These are phyloP conservation scores for Xestia xanthographa DNA, from an alignment of 2,888 invertebrate species.

Conservation along the genomic window DNA sequence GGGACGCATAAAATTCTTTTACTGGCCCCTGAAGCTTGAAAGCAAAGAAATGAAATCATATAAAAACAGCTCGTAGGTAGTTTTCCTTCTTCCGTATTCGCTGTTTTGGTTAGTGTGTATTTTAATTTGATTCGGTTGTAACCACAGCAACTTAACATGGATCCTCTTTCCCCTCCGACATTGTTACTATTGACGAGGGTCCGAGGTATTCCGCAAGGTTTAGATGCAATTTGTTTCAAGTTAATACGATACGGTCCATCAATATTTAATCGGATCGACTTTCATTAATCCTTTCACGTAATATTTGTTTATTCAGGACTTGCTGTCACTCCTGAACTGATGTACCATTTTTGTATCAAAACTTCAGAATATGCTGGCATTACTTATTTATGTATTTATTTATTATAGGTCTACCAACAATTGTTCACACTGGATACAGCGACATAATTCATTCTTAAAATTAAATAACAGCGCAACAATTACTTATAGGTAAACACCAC, in stretches of 20 bases:
- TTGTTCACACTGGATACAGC: too few relatives aligned
- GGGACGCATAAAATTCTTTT: conserved; percentile 47
- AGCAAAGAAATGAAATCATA: conserved; percentile 46
- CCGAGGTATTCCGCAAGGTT: conserved; percentile 71
- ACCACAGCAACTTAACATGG: conserved; percentile 75
- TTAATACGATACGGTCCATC: conserved; percentile 68
- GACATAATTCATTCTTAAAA: too few relatives aligned
- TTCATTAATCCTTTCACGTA: conserved; percentile 57
- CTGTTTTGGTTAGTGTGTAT: conserved; percentile 47
- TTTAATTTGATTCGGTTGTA: conserved; percentile 63
- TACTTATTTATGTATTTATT: too few relatives aligned
- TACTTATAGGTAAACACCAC: too few relatives aligned
- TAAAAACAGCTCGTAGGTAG: conserved; percentile 31
- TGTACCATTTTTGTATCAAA: neutral
- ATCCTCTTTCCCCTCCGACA: conserved; percentile 69
- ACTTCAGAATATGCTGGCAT: neutral
- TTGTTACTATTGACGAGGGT: conserved; percentile 77
- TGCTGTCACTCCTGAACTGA: neutral
- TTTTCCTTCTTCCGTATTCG: conserved; percentile 13
- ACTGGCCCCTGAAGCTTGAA: conserved; percentile 20
- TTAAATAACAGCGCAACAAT: too few relatives aligned
- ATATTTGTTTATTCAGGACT: conserved; percentile 55
- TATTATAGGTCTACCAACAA: too few relatives aligned
- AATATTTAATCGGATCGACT: conserved; percentile 69
- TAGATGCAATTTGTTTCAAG: conserved; percentile 70